Base-by-base conservation (phyloP, 2,113 vertebrate genomes). In the Conger conger region DNA sequence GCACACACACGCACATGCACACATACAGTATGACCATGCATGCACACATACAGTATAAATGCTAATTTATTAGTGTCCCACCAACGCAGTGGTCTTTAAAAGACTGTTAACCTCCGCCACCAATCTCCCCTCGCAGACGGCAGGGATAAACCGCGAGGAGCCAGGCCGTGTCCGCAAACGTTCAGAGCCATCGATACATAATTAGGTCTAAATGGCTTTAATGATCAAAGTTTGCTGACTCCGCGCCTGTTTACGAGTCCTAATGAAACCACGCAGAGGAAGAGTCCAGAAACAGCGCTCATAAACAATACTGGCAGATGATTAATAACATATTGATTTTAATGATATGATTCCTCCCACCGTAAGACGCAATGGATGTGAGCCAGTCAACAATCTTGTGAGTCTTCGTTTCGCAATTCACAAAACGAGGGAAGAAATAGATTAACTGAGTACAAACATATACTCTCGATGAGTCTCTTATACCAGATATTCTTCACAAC, bases 161-260 rank as follows among this genome's bases (percentile, higher is more conserved):
- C 80, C 88, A 85, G 90, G 86, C 40, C 89, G 81, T 16, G 90
- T 93, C 92, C 87, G 94, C 91, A 92, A 95, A 95, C 95, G 94
- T 93, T 90, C 89, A 88, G 92, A 90, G 83, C 87, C 94, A 94
- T 96, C 92, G 95, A 96, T 95, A 96, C 96, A 94, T 96, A 96
- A 95, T 93, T 94, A 93, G 89, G 94, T 89, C 93, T 94, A 96
- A 96, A 96, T 91, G 90, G 89, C 89, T 92, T 94, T 94, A 94
- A 95, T 93, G 93, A 95, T 90, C 88, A 84, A 92, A 94, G 94
- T 93, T 92, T 95, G 93, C 95, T 96, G 92, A 96, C 91, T 89
- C 91, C 87, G 91, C 86, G 85, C 53, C 89, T 92, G 90, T 92
- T 91, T 93, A 91, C 90, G 88, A 93, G 88, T 86, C 92, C 88